Percentiles rank a stretch among this genome's conserved stretches.
Evolutionary conservation across 2,113 vertebrate genomes (phyloP).

Genomic region (Sisor rabdophorus): DNA sequence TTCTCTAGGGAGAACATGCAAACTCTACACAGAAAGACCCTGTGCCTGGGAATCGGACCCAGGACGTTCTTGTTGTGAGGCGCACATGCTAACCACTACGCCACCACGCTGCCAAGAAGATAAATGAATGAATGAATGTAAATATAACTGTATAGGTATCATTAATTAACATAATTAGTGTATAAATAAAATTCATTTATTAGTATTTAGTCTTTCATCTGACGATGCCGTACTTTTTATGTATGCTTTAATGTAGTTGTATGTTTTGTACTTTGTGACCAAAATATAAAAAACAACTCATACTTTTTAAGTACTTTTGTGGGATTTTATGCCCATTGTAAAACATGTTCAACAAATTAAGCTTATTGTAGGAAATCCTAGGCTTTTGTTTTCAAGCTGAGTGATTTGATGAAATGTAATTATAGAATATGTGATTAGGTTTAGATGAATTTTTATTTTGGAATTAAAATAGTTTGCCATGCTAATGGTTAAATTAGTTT

Average conservation of each 20-base stretch:
- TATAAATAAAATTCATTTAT: neutral
- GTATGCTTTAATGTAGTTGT: constrained; percentile 40
- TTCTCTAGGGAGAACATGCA: no score
- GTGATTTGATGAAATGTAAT: neutral
- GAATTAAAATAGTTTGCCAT: neutral
- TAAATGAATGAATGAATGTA: no score
- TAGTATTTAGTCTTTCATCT: neutral
- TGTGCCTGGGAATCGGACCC: no score
- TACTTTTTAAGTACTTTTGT: neutral
- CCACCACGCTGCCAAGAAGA: no score
- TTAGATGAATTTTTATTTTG: neutral
- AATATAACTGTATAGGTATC: neutral
- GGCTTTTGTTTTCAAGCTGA: neutral
- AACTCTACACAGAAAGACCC: no score
- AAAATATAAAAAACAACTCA: constrained; percentile 3
- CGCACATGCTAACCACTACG: no score
- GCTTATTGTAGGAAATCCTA: neutral
- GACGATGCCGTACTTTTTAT: constrained; percentile 20
- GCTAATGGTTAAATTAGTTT: no score
- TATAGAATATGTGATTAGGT: neutral
- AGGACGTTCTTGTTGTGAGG: no score
- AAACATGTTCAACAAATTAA: neutral
- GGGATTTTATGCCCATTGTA: neutral
- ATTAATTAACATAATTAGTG: neutral
- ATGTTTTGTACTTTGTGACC: constrained; percentile 29